Conservation (phyloP, 92 coral and sea anemone species). For the Zoanthus sociatus region DNA sequence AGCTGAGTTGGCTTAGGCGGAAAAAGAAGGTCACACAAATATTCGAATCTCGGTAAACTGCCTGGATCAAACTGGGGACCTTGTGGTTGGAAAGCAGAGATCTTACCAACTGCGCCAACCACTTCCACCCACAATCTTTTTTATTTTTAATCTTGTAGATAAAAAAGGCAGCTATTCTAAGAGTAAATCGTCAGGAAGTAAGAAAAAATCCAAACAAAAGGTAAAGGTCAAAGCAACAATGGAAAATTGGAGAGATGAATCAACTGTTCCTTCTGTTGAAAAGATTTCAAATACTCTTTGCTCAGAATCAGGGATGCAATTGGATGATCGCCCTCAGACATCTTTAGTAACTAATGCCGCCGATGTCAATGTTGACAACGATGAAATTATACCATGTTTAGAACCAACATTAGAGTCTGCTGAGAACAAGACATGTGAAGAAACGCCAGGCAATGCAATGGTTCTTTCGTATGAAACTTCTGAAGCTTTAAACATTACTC, state of each 20-base stretch:
- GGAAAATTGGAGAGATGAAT: constrained; percentile 29
- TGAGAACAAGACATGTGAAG: background rate
- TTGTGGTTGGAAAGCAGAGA: too few relatives aligned
- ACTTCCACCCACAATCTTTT: too few relatives aligned
- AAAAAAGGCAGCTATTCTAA: constrained; percentile 52
- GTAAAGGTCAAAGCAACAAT: constrained; percentile 50
- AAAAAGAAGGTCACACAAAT: too few relatives aligned
- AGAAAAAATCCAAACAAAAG: constrained; percentile 72
- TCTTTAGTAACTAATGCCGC: background rate
- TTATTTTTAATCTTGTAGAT: constrained; percentile 21
- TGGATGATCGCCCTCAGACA: background rate
- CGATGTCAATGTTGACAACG: background rate
- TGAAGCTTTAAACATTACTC: background rate
- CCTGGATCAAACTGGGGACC: too few relatives aligned
- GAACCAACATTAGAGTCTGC: background rate
- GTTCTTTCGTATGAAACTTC: background rate
- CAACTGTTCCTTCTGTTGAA: background rate
- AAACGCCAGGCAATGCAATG: background rate
- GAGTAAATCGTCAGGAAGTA: constrained; percentile 73
- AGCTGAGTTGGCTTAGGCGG: too few relatives aligned
- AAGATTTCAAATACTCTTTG: background rate
- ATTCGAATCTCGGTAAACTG: too few relatives aligned
- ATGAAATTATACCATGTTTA: background rate
- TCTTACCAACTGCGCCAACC: too few relatives aligned
- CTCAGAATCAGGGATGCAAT: background rate